Percentiles rank a stretch among this genome's conserved stretches.
These are phyloP conservation scores for Gobionotothen gibberifrons DNA, from an alignment of 2,797 vertebrate species.

Conservation along the genomic window DNA sequence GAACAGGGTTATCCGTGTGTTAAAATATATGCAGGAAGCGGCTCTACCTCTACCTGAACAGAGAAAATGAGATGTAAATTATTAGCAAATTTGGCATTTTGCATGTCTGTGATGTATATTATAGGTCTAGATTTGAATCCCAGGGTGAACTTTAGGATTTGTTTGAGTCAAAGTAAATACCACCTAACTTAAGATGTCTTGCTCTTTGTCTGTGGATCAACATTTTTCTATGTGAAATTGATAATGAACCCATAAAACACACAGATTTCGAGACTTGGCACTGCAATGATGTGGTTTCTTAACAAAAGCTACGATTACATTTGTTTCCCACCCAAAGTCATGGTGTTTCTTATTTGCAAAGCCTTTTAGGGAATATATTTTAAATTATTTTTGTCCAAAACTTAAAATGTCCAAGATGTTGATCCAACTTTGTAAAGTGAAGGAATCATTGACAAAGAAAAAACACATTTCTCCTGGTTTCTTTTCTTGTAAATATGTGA, in stretches of 20 bases:
- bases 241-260: neutral
- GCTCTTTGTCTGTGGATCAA: neutral
- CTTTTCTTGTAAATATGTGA: no score
- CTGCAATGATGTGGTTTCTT: neutral
- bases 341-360: neutral
- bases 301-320: neutral
- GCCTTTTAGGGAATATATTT: no score
- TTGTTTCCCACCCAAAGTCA: neutral
- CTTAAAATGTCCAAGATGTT: no score
- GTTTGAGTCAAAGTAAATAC: neutral
- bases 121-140: neutral
- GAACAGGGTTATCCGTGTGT: constrained; percentile 32
- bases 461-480: no score
- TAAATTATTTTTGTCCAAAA: no score
- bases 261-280: neutral
- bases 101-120: neutral
- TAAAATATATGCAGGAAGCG: constrained; percentile 25
- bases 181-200: neutral
- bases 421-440: no score
- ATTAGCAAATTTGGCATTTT: neutral
- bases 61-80: constrained; percentile 8
- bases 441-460: no score
- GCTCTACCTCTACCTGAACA: constrained; percentile 36
- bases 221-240: neutral
- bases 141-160: no score